These are phyloP conservation scores for Cettia cetti DNA, from an alignment of 2,113 vertebrate species.

Conservation along the genomic window DNA sequence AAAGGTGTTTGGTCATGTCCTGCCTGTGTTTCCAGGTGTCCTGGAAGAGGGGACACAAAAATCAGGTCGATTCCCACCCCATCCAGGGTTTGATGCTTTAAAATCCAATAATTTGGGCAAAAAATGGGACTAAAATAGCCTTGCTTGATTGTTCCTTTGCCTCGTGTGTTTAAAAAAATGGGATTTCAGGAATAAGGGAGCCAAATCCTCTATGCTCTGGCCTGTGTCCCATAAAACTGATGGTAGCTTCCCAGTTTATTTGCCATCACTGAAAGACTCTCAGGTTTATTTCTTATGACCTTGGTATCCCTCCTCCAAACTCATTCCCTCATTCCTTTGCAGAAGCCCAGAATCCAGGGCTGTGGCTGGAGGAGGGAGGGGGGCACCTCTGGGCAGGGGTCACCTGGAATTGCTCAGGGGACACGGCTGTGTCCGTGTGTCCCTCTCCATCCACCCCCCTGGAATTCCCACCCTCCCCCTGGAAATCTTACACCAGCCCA, in stretches of 20 bases:
- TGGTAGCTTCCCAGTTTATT: neutral
- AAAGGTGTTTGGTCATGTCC: neutral
- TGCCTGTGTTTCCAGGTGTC: neutral
- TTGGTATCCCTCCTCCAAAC: neutral
- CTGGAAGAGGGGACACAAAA: neutral
- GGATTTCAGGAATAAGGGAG: neutral
- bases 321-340: neutral
- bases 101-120: neutral
- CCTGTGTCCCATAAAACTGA: neutral
- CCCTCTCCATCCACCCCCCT: neutral
- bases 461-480: neutral
- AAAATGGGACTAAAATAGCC: neutral
- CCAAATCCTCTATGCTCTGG: neutral
- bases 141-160: neutral
- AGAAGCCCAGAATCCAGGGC: neutral
- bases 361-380: neutral
- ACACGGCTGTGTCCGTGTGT: neutral
- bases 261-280: fast-evolving
- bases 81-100: neutral
- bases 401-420: neutral
- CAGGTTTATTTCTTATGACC: neutral
- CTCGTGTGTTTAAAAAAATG: neutral
- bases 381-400: neutral
- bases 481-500: neutral
- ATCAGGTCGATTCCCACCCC: neutral